phyloP scores from a whole-genome alignment of 2,888 invertebrate genomes.

The Dascillus cervinus region DNA sequence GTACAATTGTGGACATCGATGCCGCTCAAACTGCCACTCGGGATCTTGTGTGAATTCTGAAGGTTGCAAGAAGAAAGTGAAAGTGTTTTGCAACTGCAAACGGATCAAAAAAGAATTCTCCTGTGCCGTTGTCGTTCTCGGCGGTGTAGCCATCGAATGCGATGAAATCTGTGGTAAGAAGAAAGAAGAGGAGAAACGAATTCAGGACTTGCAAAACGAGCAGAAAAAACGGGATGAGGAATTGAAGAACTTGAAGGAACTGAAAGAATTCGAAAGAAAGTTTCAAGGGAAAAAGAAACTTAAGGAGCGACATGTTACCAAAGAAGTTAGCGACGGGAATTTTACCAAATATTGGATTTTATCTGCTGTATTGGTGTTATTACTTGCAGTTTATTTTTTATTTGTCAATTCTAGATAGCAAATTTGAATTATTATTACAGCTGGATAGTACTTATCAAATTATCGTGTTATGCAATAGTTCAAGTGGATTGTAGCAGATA shows the following conservation, averaged over 20 bases:
- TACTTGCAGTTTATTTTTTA: no score
- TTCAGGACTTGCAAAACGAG: conserved; percentile 49
- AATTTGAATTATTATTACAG: no score
- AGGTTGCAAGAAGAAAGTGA: conserved; percentile 71
- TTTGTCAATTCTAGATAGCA: no score
- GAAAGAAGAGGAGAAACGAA: conserved; percentile 46
- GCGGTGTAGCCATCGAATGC: conserved; percentile 49
- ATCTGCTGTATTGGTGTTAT: no score
- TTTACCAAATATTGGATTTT: no score
- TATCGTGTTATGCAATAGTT: no score
- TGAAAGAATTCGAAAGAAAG: conserved; percentile 71
- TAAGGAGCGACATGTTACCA: conserved; percentile 39
- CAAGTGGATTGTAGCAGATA: no score
- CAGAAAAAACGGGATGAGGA: conserved; percentile 56
- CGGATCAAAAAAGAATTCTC: conserved; percentile 65
- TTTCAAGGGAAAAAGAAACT: conserved; percentile 58
- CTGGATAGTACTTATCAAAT: no score
- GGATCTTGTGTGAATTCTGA: conserved; percentile 61
- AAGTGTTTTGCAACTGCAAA: conserved; percentile 70
- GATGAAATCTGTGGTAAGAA: conserved; percentile 57
- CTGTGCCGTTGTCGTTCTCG: conserved; percentile 53
- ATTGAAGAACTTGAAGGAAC: conserved; percentile 60
- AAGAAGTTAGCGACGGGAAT: conserved; percentile 32
- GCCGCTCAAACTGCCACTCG: conserved; percentile 64
- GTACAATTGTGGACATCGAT: conserved; percentile 80